phyloP scores from a whole-genome alignment of 2,113 vertebrate species.

The Cyanoderma ruficeps region DNA sequence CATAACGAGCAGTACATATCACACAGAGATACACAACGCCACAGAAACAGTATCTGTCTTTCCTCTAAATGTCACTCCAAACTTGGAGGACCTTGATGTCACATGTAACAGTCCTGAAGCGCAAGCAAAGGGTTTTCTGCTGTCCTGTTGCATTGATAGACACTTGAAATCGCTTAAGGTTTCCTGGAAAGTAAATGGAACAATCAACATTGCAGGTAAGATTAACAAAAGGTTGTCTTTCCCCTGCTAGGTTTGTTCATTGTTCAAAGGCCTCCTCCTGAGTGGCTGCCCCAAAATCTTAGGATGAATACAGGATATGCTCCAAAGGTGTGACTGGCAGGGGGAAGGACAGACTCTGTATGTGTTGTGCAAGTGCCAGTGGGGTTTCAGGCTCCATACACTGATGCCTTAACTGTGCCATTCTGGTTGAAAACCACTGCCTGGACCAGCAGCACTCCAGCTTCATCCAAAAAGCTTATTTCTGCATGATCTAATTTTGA shows the following conservation, averaged over 20 bases:
- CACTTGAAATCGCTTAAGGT: not conserved
- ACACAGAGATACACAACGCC: not conserved
- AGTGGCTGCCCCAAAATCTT: not conserved
- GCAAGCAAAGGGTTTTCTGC: not conserved
- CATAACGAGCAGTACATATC: accelerated
- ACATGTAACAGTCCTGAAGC: constrained; percentile 55
- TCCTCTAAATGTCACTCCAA: not conserved
- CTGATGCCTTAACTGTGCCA: not conserved
- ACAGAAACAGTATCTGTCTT: not conserved
- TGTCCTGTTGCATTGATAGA: constrained; percentile 71
- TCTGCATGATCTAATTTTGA: not conserved
- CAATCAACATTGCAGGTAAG: constrained; percentile 68
- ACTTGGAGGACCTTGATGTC: not conserved
- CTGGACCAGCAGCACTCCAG: not conserved
- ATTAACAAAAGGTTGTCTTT: not conserved
- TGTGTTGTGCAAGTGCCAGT: not conserved
- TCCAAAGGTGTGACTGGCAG: not conserved
- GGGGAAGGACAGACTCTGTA: not conserved
- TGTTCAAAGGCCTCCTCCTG: not conserved
- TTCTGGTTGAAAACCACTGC: not conserved
- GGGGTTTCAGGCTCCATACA: not conserved
- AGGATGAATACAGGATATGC: not conserved
- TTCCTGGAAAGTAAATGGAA: constrained; percentile 66
- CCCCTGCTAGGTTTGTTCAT: not conserved
- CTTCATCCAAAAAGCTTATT: not conserved